These are phyloP conservation scores for Zaprionus bogoriensis DNA, from an alignment of 2,888 invertebrate genomes.

Conservation along the genomic window DNA sequence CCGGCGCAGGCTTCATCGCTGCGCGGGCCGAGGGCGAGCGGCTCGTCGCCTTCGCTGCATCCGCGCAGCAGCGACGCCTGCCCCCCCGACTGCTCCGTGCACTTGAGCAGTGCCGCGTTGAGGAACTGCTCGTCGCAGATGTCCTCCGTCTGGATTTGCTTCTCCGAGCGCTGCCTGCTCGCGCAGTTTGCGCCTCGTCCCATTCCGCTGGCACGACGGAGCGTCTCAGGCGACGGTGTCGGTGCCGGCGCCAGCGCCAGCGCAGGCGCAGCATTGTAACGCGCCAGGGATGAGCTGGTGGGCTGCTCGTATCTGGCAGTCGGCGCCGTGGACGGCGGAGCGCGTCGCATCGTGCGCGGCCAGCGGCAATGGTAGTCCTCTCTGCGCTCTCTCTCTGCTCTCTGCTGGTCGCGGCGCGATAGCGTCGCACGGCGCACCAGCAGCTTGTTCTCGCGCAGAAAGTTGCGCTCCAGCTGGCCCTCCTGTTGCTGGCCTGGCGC, in stretches of 20 bases:
- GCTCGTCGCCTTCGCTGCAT: conserved; percentile 53
- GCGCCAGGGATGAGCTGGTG: conserved; percentile 36
- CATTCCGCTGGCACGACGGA: conserved; percentile 13
- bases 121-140: conserved; percentile 55
- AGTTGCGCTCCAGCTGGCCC: conserved; percentile 30
- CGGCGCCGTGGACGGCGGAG: background rate
- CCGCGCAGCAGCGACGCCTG: conserved; percentile 8
- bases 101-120: conserved; percentile 51
- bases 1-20: background rate
- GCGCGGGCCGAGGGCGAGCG: background rate
- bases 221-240: too few species aligned
- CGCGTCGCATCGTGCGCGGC: background rate
- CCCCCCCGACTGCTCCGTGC: conserved; percentile 12
- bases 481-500: conserved; percentile 3
- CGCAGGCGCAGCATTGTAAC: conserved; percentile 9
- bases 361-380: background rate
- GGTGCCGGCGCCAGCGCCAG: too few species aligned
- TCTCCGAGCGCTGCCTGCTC: conserved; percentile 32
- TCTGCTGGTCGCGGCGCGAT: background rate
- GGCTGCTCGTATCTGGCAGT: conserved; percentile 34
- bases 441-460: conserved; percentile 51
- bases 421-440: conserved; percentile 23
- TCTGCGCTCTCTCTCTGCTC: background rate
- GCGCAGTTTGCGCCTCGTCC: background rate
- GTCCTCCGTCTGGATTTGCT: conserved; percentile 59